Percentiles rank a stretch among this genome's conserved stretches.
phyloP scores from a whole-genome alignment of 2,113 vertebrate genomes.

The Sterrhoptilus dennistouni region DNA sequence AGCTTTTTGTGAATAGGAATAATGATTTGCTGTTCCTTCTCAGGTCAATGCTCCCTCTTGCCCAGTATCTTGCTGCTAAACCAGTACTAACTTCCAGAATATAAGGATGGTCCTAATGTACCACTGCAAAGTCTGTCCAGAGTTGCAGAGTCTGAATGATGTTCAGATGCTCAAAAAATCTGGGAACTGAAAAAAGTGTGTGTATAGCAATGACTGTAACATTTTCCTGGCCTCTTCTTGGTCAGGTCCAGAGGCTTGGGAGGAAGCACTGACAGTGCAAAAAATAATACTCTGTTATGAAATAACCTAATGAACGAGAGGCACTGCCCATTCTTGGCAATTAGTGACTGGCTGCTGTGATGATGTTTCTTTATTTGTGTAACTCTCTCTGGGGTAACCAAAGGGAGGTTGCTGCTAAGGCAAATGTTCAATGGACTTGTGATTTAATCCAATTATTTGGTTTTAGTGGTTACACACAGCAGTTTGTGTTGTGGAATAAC shows the following conservation, averaged over 20 bases:
- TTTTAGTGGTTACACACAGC: not conserved
- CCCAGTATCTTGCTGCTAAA: not conserved
- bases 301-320: not conserved
- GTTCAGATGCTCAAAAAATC: not conserved
- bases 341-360: not conserved
- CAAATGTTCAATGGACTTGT: not conserved
- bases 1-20: not conserved
- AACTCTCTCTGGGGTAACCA: constrained; percentile 17
- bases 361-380: constrained; percentile 40
- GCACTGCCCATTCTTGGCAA: not conserved
- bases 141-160: not conserved
- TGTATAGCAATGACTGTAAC: not conserved
- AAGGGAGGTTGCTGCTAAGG: not conserved
- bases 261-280: not conserved
- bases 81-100: not conserved
- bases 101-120: too few species aligned
- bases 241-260: not conserved
- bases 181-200: not conserved
- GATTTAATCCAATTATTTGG: not conserved
- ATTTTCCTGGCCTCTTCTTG: not conserved
- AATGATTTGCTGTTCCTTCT: not conserved
- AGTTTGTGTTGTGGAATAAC: not conserved
- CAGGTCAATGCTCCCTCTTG: not conserved
- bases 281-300: not conserved
- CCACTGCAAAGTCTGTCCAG: not conserved